Evolutionary conservation across 2,113 vertebrate genomes (phyloP).

Genomic region (Prinia subflava): DNA sequence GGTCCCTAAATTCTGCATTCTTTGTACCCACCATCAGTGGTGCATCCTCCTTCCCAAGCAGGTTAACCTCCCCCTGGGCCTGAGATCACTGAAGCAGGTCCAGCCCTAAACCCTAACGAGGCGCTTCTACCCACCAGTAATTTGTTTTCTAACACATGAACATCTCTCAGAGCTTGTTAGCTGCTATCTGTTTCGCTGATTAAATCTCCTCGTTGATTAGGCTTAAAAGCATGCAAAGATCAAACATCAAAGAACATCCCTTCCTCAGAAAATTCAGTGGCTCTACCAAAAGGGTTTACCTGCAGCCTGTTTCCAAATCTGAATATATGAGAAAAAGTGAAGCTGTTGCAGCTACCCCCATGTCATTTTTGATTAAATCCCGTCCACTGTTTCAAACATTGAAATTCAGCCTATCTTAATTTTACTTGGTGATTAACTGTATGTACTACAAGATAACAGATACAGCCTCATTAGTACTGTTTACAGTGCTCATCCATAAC

Average conservation of each 20-base stretch:
- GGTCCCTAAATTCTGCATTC: background rate
- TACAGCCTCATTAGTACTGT: conserved; percentile 34
- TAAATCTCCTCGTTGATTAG: background rate
- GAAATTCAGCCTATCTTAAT: conserved; percentile 55
- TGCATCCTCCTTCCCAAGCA: background rate
- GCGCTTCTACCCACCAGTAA: background rate
- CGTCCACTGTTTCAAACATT: conserved; percentile 38
- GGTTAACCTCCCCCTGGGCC: background rate
- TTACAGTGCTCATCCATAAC: conserved; percentile 35
- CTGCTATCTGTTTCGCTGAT: background rate
- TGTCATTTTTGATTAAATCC: conserved; percentile 48
- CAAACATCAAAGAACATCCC: background rate
- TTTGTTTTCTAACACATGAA: background rate
- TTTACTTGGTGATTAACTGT: conserved; percentile 43
- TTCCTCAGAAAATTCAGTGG: background rate
- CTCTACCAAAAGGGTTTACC: background rate
- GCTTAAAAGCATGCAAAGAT: background rate
- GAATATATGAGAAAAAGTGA: background rate
- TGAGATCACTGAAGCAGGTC: background rate
- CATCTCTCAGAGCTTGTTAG: background rate
- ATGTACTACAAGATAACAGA: conserved; percentile 30
- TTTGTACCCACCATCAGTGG: background rate
- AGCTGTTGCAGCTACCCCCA: background rate
- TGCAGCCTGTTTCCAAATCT: background rate
- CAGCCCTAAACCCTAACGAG: background rate